Conservation (phyloP, 2,888 invertebrate genomes). For the Mactromeris polynyma region DNA sequence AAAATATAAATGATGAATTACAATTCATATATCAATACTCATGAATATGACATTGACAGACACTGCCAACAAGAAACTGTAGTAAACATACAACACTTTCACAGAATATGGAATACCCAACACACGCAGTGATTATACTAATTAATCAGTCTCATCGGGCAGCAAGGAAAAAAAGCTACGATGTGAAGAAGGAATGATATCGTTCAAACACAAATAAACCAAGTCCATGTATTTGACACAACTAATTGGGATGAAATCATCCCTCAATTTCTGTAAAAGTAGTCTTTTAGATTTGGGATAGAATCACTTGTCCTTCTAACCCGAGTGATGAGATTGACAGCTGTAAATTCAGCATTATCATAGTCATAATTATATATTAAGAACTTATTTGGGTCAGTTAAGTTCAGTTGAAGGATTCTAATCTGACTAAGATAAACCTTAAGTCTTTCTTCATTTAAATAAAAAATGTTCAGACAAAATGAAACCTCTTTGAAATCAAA, state of each 20-base stretch:
- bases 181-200: too few relatives aligned
- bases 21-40: too few relatives aligned
- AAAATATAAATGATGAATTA: too few relatives aligned
- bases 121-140: too few relatives aligned
- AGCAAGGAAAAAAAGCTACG: too few relatives aligned
- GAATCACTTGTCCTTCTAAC: neutral
- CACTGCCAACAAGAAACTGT: too few relatives aligned
- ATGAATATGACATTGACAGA: too few relatives aligned
- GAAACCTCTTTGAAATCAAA: constrained; percentile 22
- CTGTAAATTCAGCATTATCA: neutral
- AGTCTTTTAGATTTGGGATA: neutral
- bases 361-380: constrained; percentile 3
- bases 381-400: neutral
- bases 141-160: too few relatives aligned
- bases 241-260: neutral
- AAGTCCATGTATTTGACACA: neutral
- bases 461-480: constrained; percentile 10
- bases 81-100: too few relatives aligned
- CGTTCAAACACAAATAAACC: too few relatives aligned
- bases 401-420: neutral
- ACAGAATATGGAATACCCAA: too few relatives aligned
- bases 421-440: constrained; percentile 29
- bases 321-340: neutral
- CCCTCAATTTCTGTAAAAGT: neutral
- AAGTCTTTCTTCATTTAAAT: constrained; percentile 25